Evolutionary conservation across 2,797 vertebrate genomes (phyloP).

Genomic region (Sebastes nivosus): DNA sequence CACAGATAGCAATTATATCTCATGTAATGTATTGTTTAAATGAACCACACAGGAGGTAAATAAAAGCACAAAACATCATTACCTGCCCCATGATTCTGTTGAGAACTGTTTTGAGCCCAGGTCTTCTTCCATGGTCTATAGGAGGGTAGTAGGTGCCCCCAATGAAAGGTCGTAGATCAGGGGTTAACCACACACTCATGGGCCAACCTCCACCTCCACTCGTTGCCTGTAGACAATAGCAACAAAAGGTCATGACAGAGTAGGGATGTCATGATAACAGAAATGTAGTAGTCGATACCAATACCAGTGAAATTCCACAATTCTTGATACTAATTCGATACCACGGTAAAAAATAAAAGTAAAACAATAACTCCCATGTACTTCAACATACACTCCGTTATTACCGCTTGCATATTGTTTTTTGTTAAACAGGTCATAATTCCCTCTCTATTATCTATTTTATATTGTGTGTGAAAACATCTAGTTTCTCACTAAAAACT

Average conservation of each 20-base stretch:
- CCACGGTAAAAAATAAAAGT: too few relatives aligned
- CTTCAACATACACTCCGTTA: too few relatives aligned
- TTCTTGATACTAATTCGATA: too few relatives aligned
- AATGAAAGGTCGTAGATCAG: conserved; percentile 90
- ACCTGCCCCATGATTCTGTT: conserved; percentile 89
- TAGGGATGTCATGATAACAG: too few relatives aligned
- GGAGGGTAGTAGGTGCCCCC: conserved; percentile 95
- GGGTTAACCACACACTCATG: conserved; percentile 96
- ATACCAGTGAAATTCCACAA: too few relatives aligned
- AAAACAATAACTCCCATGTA: too few relatives aligned
- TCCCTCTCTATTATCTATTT: too few relatives aligned
- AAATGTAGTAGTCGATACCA: too few relatives aligned
- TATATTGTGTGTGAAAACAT: too few relatives aligned
- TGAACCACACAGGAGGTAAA: neutral
- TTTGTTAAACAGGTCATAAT: too few relatives aligned
- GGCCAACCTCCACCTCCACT: conserved; percentile 95
- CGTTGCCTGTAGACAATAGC: conserved; percentile 82
- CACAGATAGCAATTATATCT: neutral
- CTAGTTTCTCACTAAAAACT: too few relatives aligned
- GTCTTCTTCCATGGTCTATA: conserved; percentile 83
- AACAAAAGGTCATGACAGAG: neutral
- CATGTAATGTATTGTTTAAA: neutral
- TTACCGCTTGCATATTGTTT: too few relatives aligned
- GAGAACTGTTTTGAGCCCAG: conserved; percentile 91
- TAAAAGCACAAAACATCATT: neutral